Evolutionary conservation across 1,140 invertebrate genomes (phyloP).

Genomic region (Arion vulgaris): DNA sequence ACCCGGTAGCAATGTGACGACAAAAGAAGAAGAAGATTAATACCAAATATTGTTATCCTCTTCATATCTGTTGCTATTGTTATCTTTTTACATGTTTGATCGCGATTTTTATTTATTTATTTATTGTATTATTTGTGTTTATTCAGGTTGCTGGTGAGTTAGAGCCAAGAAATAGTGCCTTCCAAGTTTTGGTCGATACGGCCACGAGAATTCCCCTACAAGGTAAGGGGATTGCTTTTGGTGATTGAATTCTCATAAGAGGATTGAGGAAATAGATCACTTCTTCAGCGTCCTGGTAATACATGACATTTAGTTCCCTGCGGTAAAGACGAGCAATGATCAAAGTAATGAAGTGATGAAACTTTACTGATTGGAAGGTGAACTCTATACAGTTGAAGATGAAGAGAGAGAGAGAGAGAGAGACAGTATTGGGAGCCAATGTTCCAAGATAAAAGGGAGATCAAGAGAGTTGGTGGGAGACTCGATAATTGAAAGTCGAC

Average conservation of each 20-base stretch:
- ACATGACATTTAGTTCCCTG: not conserved
- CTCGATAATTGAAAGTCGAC: too few relatives aligned
- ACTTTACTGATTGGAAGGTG: not conserved
- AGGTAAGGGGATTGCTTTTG: conserved; percentile 16
- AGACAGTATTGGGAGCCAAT: conserved; percentile 3
- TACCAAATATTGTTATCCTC: too few relatives aligned
- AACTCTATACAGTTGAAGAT: too few relatives aligned
- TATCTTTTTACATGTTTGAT: too few relatives aligned
- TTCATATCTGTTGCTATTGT: too few relatives aligned
- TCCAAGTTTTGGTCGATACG: conserved; percentile 6
- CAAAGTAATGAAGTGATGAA: not conserved
- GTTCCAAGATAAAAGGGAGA: too few relatives aligned
- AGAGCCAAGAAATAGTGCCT: conserved; percentile 13
- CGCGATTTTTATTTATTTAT: too few relatives aligned
- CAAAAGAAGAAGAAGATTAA: too few relatives aligned
- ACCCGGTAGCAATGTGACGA: too few relatives aligned
- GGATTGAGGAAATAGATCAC: not conserved
- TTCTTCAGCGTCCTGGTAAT: not conserved
- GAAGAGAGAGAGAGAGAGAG: conserved; percentile 1
- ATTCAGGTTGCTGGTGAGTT: not conserved
- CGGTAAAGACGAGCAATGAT: not conserved
- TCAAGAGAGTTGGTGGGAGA: too few relatives aligned
- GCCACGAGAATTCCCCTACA: conserved; percentile 16
- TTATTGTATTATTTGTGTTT: not conserved
- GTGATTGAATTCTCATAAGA: not conserved